Percentiles rank a stretch among this genome's conserved stretches.
Conservation (phyloP, 2,888 invertebrate species). For the Globia sparganii region DNA sequence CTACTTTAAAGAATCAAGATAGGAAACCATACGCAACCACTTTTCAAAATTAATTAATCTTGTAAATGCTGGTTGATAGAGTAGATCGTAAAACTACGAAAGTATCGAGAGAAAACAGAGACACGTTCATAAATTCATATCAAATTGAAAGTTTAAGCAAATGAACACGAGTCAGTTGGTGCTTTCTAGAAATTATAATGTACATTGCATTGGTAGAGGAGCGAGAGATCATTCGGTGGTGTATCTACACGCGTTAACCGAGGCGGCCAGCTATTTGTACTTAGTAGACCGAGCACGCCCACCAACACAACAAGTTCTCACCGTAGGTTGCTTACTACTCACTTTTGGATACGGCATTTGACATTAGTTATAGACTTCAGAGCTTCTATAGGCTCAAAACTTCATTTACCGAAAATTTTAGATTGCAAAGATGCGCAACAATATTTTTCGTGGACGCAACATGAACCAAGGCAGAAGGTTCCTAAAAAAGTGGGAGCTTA, state of each 20-base stretch:
- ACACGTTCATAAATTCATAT: conserved; percentile 82
- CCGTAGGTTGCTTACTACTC: conserved; percentile 27
- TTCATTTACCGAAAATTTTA: neutral
- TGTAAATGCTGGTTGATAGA: conserved; percentile 42
- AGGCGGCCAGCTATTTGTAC: conserved; percentile 78
- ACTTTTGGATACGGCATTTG: conserved; percentile 68
- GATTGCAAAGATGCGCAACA: neutral
- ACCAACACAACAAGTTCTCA: conserved; percentile 69
- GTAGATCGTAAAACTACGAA: conserved; percentile 58
- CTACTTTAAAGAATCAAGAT: conserved; percentile 16
- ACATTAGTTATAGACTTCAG: neutral
- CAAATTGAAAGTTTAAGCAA: conserved; percentile 88
- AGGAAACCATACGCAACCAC: conserved; percentile 16
- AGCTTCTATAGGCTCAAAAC: neutral
- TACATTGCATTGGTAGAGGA: conserved; percentile 74
- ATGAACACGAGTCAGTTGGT: conserved; percentile 81
- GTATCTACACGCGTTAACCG: conserved; percentile 74
- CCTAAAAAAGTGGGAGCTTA: neutral
- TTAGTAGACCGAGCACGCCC: conserved; percentile 82
- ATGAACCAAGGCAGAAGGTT: too few species aligned
- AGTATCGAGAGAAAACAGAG: conserved; percentile 78
- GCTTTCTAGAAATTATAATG: conserved; percentile 87
- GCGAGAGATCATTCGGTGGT: conserved; percentile 71
- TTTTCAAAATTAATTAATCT: conserved; percentile 59
- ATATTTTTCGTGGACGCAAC: neutral